Evolutionary conservation across 2,888 invertebrate species (phyloP), one percentile per base, ranked within the genome.

Genomic region (Pristionchus arcanus): DNA sequence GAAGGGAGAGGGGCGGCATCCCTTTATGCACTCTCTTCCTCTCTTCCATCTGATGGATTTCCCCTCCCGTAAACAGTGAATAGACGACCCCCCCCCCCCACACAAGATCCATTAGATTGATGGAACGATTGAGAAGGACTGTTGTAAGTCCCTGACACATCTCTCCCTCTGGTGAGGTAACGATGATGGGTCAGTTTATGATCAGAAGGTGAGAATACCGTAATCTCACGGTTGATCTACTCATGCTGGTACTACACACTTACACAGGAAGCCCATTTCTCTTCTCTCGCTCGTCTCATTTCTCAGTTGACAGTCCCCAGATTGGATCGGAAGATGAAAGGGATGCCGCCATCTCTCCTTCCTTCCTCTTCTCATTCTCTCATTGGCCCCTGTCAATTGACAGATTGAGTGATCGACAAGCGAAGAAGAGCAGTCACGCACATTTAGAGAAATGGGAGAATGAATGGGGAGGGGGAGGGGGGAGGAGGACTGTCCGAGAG

Each of bases 361-460:
- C 81, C 81, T 49, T 42, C 74, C 25, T 28, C 34, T 28, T 37
- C 71, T n/a, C n/a, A n/a, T 15, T 68, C 74, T 42, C 74, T 81
- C 81, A 81, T 81, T 81, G 81, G 49, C 81, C 81, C 42, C 25
- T 81, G 81, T 81, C 81, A 81, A 81, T 81, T 81, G 81, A 81
- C 81, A 81, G 81, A 81, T 81, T 81, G 74, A 74, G 74, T 74
- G 81, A 81, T 81, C 81, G 81, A 81, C 81, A 81, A 81, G 15
- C 81, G 28, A 25, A 16, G 71, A 71, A 16, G 34, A 71, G 71
- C n/a, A n/a, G 25, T 81, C 81, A 81, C 81, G 81, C 81, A 81
- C 42, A 81, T 81, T 81, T 81, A 81, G 81, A 81, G 37, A 42
- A 42, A 42, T 7, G 77, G 15, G 77, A 77, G 49, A 42, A 42